A percentile compares a stretch with the other conserved stretches of the same genome.
phyloP scores from a whole-genome alignment of 1,140 invertebrate species.

The Ceratitis capitata region DNA sequence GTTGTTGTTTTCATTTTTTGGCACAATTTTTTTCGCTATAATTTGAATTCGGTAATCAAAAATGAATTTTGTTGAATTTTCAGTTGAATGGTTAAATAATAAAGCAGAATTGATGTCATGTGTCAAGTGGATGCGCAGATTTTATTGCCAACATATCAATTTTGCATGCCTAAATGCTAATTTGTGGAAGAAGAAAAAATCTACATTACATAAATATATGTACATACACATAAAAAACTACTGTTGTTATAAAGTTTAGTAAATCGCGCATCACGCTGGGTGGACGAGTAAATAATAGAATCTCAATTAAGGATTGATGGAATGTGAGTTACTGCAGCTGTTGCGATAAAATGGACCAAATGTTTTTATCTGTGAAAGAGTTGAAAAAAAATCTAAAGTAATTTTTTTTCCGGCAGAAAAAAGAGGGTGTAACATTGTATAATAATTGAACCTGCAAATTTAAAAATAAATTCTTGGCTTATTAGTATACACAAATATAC shows the following conservation, averaged over 20 bases:
- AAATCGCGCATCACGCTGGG: no score
- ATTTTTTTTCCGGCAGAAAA: no score
- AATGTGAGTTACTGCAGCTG: not conserved
- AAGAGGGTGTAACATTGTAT: no score
- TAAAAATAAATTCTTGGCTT: no score
- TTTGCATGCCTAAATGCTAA: not conserved
- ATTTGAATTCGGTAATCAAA: not conserved
- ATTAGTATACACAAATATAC: no score
- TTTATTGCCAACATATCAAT: not conserved
- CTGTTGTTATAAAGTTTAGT: not conserved
- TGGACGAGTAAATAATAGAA: not conserved
- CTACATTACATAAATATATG: not conserved
- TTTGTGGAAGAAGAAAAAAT: not conserved
- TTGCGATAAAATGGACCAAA: no score
- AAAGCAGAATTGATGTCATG: not conserved
- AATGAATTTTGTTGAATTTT: not conserved
- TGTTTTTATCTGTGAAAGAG: no score
- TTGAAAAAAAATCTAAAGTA: no score
- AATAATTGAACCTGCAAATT: no score
- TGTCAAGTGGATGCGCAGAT: not conserved
- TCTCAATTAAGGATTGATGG: not conserved
- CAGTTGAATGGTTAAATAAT: not conserved
- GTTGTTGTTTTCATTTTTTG: no score
- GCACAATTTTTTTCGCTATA: not conserved
- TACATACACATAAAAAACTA: not conserved